phyloP scores from a whole-genome alignment of 2,113 vertebrate genomes.

The Tragelaphus buxtoni region DNA sequence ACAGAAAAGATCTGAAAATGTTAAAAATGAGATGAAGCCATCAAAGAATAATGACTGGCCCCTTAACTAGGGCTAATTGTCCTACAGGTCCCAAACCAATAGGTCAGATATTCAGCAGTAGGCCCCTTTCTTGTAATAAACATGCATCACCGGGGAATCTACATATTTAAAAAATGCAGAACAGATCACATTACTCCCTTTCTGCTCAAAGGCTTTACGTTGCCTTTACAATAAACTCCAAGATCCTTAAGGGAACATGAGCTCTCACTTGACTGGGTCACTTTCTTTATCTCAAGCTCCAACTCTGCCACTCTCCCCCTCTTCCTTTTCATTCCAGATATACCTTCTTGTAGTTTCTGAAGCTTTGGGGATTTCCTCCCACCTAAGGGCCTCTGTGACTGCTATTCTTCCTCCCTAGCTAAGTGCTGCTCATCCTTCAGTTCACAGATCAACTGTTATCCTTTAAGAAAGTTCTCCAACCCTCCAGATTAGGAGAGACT shows the following conservation, averaged over 20 bases:
- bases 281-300: background rate
- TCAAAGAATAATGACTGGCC: background rate
- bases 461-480: background rate
- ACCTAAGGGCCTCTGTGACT: background rate
- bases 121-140: background rate
- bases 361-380: background rate
- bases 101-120: background rate
- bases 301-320: background rate
- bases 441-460: background rate
- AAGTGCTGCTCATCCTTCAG: background rate
- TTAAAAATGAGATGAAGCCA: background rate
- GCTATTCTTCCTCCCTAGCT: background rate
- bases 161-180: background rate
- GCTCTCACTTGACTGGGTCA: background rate
- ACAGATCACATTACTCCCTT: background rate
- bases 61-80: background rate
- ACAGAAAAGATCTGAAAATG: background rate
- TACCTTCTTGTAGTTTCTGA: background rate
- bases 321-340: background rate
- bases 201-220: background rate
- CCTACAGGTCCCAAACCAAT: background rate
- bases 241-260: background rate
- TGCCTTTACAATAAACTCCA: background rate
- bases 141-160: background rate
- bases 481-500: background rate